phyloP scores from a whole-genome alignment of 2,113 vertebrate species.

The Gambusia holbrooki region DNA sequence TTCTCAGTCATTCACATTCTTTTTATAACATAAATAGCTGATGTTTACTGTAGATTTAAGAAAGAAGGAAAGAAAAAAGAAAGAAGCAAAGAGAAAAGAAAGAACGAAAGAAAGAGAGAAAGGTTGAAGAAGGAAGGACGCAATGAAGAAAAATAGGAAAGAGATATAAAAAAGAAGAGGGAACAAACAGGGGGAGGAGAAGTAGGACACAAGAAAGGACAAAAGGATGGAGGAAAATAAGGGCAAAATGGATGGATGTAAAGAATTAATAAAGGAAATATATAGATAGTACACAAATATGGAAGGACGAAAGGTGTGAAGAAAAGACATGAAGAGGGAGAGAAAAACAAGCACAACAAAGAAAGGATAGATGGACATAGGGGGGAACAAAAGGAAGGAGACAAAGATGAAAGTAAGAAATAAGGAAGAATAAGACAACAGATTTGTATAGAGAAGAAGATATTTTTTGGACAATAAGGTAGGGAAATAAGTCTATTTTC shows the following conservation, averaged over 20 bases:
- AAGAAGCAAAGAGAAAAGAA: no score
- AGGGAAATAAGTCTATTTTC: no score
- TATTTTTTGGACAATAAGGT: no score
- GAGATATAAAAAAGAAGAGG: no score
- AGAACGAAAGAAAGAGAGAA: neutral
- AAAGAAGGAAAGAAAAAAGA: neutral
- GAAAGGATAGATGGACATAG: neutral
- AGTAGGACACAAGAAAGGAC: neutral
- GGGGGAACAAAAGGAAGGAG: neutral
- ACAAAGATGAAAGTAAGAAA: neutral
- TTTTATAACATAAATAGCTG: neutral
- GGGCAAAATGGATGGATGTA: neutral
- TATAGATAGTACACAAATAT: neutral
- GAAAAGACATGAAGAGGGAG: neutral
- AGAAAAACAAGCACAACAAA: neutral
- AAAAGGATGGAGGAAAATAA: neutral
- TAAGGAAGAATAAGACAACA: no score
- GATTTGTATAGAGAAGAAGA: no score
- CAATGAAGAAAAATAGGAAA: neutral
- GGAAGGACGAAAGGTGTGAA: neutral
- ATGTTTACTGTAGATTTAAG: neutral
- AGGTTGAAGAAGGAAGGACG: neutral
- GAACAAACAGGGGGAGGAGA: neutral
- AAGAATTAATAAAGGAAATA: neutral
- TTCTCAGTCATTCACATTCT: neutral